Evolutionary conservation across 2,113 vertebrate species (phyloP).

Genomic region (Actinemys pallida): DNA sequence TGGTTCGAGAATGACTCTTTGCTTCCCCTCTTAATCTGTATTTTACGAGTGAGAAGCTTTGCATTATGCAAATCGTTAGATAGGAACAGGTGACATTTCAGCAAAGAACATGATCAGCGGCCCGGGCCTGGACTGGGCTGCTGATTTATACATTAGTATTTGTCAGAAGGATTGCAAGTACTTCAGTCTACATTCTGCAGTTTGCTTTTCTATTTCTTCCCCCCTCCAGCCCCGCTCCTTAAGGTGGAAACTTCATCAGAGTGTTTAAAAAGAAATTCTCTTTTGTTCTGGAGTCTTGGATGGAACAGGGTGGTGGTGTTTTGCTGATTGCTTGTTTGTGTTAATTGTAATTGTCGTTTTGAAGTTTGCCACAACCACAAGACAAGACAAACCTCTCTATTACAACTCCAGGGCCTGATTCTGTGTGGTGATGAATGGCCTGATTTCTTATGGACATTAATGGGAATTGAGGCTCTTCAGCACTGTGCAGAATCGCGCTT

Average conservation of each 20-base stretch:
- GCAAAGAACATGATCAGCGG: slow-evolving; percentile 91
- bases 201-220: slow-evolving; percentile 76
- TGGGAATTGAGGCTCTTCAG: background rate
- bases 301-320: background rate
- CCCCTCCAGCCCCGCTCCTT: slow-evolving; percentile 69
- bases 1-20: slow-evolving; percentile 95
- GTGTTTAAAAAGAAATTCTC: slow-evolving; percentile 15
- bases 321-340: background rate
- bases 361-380: background rate
- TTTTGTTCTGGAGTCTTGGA: background rate
- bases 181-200: slow-evolving; percentile 84
- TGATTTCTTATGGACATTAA: background rate
- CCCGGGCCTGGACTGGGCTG: slow-evolving; percentile 87
- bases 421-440: rapidly evolving
- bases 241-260: slow-evolving; percentile 87
- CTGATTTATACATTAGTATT: slow-evolving; percentile 99
- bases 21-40: slow-evolving; percentile 99
- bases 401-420: background rate
- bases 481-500: background rate
- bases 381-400: background rate
- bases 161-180: slow-evolving; percentile 90
- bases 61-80: slow-evolving; percentile 99
- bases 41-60: slow-evolving; percentile 99
- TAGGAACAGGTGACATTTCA: slow-evolving; percentile 99
- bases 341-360: background rate